phyloP scores from a whole-genome alignment of 1,140 invertebrate species.

The Dreissena rostriformis region DNA sequence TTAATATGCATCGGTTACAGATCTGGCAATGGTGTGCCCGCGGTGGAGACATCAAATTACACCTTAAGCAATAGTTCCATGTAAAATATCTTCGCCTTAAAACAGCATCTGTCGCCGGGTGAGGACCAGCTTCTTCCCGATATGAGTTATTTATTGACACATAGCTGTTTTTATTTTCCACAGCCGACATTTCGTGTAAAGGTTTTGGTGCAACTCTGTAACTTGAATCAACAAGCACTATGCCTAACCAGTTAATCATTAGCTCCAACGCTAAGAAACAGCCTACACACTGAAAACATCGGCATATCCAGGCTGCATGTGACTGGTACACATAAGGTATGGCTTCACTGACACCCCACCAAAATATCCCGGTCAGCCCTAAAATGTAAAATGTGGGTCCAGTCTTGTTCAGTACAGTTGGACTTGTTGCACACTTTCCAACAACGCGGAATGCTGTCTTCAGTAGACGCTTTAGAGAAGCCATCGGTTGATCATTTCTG shows the following conservation, averaged over 20 bases:
- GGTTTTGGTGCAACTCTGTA: conserved; percentile 16
- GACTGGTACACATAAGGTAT: conserved; percentile 32
- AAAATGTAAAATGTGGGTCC: background rate
- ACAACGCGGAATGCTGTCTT: background rate
- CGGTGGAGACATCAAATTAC: conserved; percentile 62
- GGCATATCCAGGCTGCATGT: background rate
- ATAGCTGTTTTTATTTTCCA: background rate
- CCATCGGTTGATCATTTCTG: no score
- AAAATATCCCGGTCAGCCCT: conserved; percentile 24
- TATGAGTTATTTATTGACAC: conserved; percentile 24
- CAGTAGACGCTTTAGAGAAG: no score
- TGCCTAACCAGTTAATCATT: conserved; percentile 64
- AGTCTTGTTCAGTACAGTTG: background rate
- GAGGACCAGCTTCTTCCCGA: conserved; percentile 9
- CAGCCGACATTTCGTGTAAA: background rate
- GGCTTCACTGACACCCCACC: conserved; percentile 3
- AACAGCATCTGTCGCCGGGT: conserved; percentile 2
- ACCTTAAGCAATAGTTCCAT: conserved; percentile 64
- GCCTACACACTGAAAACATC: conserved; percentile 29
- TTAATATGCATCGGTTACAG: conserved; percentile 70
- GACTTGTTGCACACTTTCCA: background rate
- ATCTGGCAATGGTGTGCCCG: conserved; percentile 71
- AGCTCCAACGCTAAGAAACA: conserved; percentile 57
- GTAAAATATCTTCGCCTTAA: conserved; percentile 62
- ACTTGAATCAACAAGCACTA: conserved; percentile 62